Evolutionary conservation across 2,113 vertebrate species (phyloP).

Genomic region (Ctenodactylus gundi): DNA sequence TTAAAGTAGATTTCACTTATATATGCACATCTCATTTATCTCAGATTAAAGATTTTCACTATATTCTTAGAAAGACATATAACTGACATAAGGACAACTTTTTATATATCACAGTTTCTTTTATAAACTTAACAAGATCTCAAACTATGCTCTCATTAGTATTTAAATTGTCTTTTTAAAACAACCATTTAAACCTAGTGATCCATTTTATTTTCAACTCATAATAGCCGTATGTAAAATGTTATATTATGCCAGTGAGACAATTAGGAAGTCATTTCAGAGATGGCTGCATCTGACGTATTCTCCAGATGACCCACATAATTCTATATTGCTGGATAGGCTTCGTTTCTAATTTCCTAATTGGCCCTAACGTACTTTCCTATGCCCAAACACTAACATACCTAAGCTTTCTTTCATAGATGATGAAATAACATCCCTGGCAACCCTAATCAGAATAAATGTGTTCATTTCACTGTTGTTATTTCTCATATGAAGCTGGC

Average conservation of each 20-base stretch:
- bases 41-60: conserved; percentile 38
- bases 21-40: conserved; percentile 2
- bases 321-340: neutral
- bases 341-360: neutral
- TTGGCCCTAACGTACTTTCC: neutral
- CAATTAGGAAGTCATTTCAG: neutral
- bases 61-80: conserved; percentile 13
- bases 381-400: neutral
- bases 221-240: neutral
- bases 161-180: conserved; percentile 26
- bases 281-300: neutral
- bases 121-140: conserved; percentile 32
- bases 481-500: neutral
- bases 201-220: conserved; percentile 46
- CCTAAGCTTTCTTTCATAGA: neutral
- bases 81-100: conserved; percentile 48
- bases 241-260: neutral
- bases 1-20: conserved; percentile 4
- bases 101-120: conserved; percentile 41
- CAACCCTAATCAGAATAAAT: neutral
- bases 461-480: neutral
- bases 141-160: conserved; percentile 12
- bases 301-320: neutral
- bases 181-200: conserved; percentile 5
- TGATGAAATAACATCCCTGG: neutral